Base-by-base conservation (phyloP, 1,140 invertebrate genomes). In the Diachasma alloeum region DNA sequence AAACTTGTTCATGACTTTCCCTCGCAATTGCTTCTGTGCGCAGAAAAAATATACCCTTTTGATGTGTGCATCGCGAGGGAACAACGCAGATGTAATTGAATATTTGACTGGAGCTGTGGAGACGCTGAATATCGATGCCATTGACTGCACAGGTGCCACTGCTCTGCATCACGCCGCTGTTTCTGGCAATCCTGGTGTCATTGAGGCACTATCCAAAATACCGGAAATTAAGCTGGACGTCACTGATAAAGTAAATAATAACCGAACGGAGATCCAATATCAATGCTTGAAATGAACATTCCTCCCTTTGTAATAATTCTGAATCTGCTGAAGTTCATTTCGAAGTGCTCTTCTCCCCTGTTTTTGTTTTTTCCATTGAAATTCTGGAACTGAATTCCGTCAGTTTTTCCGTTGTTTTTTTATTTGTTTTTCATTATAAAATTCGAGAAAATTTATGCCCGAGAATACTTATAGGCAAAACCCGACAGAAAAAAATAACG, bases 41-140 rank as follows among this genome's bases (percentile, higher is more conserved):
- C 71, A 95, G 94, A 93, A 94, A 91, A 91, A 93, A 74, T 91
- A 93, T 79, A 93, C 92, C 0, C 86, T 95, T 24, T 82, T 95
- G 70, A 94, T 94, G 89, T 94, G 93, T 80, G 93, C 93, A 4
- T 91, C 92, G 10, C 91, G 91, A 70, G 93, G 94, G 80, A 93
- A 92, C 81, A 91, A 92, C 83, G 78, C 92, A 80, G 91, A 91
- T 22, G 92, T 95, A 10, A 91, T 92, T 0, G 88, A 89, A 37
- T 94, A 93, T 82, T 86, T 94, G 76, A 76, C 90, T 6, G 91
- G 92, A 72, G 91, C 94, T 2, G 90, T 93, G 8, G 90, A 92
- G 75, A 93, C 92, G 80, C 86, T 95, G 72, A 89, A 91, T 75
- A 86, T 94, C 11, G 93, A 95, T 78, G 91, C 91, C 8, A 84